phyloP scores from a whole-genome alignment of 2,888 invertebrate genomes.

The Tanytarsus gracilentus region DNA sequence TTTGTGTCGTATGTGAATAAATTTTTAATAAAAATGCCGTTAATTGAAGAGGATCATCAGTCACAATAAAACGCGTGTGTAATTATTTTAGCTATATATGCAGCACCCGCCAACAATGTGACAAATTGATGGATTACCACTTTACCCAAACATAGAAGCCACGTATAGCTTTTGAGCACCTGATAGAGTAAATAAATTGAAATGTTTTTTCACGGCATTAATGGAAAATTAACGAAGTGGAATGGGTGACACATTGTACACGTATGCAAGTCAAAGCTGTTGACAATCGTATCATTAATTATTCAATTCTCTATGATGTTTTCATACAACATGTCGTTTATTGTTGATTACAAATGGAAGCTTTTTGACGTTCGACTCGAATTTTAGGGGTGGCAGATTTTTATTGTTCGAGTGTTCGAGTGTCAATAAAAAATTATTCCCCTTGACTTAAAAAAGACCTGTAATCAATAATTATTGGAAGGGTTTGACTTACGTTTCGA shows the following conservation, averaged over 20 bases:
- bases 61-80: too few species aligned
- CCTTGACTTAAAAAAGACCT: not conserved
- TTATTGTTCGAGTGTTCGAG: not conserved
- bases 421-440: not conserved
- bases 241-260: not conserved
- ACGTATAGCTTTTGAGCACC: constrained; percentile 3
- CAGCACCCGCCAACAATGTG: too few species aligned
- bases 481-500: constrained; percentile 46
- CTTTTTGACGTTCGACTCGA: not conserved
- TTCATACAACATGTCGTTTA: constrained; percentile 8
- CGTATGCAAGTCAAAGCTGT: not conserved
- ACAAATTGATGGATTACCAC: constrained; percentile 10
- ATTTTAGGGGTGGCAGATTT: not conserved
- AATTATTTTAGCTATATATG: too few species aligned
- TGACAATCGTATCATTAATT: constrained; percentile 19
- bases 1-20: too few species aligned
- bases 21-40: too few species aligned
- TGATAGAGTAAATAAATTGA: constrained; percentile 24
- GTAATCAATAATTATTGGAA: not conserved
- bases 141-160: not conserved
- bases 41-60: not conserved
- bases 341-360: constrained; percentile 27
- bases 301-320: constrained; percentile 19
- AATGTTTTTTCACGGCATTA: constrained; percentile 20
- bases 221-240: constrained; percentile 9